Base-by-base conservation (phyloP, 1,140 invertebrate species). In the Globodera rostochiensis region DNA sequence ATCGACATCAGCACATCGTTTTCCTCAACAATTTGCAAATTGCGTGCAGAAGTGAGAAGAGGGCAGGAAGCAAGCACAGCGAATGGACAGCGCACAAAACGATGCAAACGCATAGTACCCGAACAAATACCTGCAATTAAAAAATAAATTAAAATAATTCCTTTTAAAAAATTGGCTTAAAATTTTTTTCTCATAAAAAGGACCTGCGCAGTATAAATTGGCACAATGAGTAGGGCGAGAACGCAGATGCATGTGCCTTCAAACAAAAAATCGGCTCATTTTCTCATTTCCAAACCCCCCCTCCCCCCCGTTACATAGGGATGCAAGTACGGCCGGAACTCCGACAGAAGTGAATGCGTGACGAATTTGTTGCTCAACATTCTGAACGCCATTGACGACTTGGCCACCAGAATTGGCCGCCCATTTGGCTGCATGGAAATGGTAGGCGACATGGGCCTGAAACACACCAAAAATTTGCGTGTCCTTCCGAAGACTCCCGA, bases 141-240 rank as follows among this genome's bases (percentile, higher is more conserved):
- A 36, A 36, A 36, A 15, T 66, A 86, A 70, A 50, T 13, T 49
- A 21, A 79, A 50, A 80, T 21, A 64, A 64, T n/a, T 64, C n/a
- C 19, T 71, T 7, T 25, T 11, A 47, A 11, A 11, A 15, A 66
- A 13, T 66, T 66, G 60, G 60, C 2, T 66, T 66, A 21, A 9
- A 19, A 70, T 46, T 21, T 69, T 78, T 78, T 78, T 78, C 8
- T 25, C 46, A 36, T 0, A 77, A 66, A 11, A 9, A 60, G 8
- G 36, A 80, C 77, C 60, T 83, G 69, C 50, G 86, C 81, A 74
- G 98, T 96, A 87, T 97, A 98, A 83, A 95, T 96, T 73, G 95
- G 94, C 0, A 95, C 95, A 50, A 96, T 91, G 6, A 95, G 91
- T 0, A 98, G 90, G 0, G 95, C 94, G 0, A 95, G 21, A 19